These are phyloP conservation scores for Pyrrhosoma nymphula DNA, from an alignment of 2,888 invertebrate species.

Conservation along the genomic window DNA sequence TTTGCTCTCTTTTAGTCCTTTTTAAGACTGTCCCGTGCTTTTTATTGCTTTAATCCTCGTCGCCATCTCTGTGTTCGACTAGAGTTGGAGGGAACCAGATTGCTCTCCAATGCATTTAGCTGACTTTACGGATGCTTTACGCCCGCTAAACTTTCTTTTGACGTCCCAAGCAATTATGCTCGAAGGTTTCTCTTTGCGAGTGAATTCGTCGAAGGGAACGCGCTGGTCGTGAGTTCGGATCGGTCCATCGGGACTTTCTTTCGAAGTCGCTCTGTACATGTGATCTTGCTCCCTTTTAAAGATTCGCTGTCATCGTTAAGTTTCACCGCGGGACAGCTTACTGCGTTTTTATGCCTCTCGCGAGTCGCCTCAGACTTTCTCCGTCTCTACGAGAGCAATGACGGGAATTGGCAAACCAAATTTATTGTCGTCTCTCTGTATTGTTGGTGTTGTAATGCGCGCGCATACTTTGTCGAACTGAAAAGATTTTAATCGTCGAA, in stretches of 20 bases:
- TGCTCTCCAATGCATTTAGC: not conserved
- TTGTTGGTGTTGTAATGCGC: not conserved
- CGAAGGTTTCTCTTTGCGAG: not conserved
- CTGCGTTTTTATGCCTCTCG: not conserved
- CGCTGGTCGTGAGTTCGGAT: not conserved
- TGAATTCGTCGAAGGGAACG: not conserved
- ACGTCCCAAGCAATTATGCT: not conserved
- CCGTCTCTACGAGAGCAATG: not conserved
- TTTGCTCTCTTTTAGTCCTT: not conserved
- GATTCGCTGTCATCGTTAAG: not conserved
- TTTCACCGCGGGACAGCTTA: not conserved
- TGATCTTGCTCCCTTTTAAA: conserved; percentile 6
- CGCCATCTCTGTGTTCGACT: not conserved
- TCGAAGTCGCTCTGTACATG: not conserved
- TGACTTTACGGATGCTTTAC: not conserved
- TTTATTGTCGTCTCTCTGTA: not conserved
- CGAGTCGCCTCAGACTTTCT: conserved; percentile 43
- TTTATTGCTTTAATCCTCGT: not conserved
- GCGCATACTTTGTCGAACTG: not conserved
- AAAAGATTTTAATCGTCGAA: not conserved
- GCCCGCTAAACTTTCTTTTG: not conserved
- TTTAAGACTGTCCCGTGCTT: not conserved
- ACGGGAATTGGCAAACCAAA: not conserved
- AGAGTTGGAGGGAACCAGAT: not conserved
- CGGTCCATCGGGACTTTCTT: conserved; percentile 35